Percentiles rank a stretch among this genome's conserved stretches.
These are phyloP conservation scores for Meloidogyne exigua DNA, from an alignment of 1,140 invertebrate species.

Conservation along the genomic window DNA sequence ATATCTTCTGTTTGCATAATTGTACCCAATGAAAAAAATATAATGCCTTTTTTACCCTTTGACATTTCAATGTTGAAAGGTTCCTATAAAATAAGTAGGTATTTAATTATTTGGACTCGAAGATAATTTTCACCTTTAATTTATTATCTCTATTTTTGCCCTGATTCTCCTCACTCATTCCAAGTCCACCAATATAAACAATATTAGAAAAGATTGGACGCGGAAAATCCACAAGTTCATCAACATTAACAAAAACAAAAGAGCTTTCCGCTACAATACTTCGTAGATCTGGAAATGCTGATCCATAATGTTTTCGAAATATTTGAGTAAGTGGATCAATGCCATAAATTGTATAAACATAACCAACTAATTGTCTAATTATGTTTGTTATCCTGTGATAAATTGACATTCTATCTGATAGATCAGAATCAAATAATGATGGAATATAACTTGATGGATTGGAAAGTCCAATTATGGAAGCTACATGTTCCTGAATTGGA, in stretches of 20 bases:
- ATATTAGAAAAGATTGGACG: constrained; percentile 35
- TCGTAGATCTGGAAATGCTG: constrained; percentile 40
- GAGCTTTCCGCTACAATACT: constrained; percentile 39
- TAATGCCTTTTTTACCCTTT: constrained; percentile 32
- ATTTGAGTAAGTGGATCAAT: constrained; percentile 25
- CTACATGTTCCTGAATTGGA: constrained; percentile 35
- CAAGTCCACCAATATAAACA: constrained; percentile 43
- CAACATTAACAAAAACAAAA: constrained; percentile 34
- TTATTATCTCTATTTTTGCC: background rate
- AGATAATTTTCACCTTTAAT: background rate
- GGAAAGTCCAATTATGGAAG: constrained; percentile 29
- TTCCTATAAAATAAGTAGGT: constrained; percentile 12
- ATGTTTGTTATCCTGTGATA: constrained; percentile 32
- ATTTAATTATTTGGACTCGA: background rate
- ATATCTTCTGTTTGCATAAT: constrained; percentile 34
- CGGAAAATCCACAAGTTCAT: constrained; percentile 45
- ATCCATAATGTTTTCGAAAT: constrained; percentile 35
- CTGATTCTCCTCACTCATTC: constrained; percentile 7
- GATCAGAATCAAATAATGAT: constrained; percentile 23
- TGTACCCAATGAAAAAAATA: constrained; percentile 40
- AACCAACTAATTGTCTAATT: background rate
- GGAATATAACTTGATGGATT: constrained; percentile 41
- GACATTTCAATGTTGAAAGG: constrained; percentile 26
- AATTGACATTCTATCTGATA: constrained; percentile 38
- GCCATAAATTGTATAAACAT: constrained; percentile 1